Evolutionary conservation across 1,140 invertebrate genomes (phyloP), one percentile per base, ranked within the genome.

Genomic region (Tribolium madens): DNA sequence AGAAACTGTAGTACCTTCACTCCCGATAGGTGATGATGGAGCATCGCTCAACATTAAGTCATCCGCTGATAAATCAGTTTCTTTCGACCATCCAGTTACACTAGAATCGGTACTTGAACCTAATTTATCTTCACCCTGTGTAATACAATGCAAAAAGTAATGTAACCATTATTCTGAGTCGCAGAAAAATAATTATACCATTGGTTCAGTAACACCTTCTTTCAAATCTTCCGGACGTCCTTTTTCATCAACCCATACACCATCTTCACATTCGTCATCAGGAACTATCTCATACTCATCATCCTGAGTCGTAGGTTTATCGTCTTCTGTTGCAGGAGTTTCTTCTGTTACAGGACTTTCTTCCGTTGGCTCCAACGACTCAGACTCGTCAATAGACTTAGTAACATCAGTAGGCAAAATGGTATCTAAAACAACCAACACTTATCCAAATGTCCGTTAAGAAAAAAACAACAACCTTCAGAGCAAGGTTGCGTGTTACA

Each of bases 401-500:
- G 88, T 89, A 5, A 88, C 86, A 79, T 91, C 88, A 0, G 93
- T 85, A 2, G 93, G 90, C 73, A 93, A 69, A 50, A 76, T 79
- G 2, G 81, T 76, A 42, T 82, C 82, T 81, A 33, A 15, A 64
- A 12, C 18, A 64, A 33, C 17, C 17, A 13, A 21, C 0, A 6
- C 0, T 4, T 4, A 13, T 33, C 31, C 7, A 18, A 18, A 18
- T 60, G 9, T 10, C 12, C 15, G 14, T 75, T 36, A 4, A 36
- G n/a, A 14, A 14, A 52, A 50, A 73, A 87, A 92, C 91, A 70
- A 46, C 72, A 87, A 92, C 91, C 91, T 86, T 90, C 88, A 13
- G 89, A 89, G 82, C 94, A 96, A 17, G 93, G 85, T 18, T 91
- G 86, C 3, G 86, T 86, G 83, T 96, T 97, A 84, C 96, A 98